Evolutionary conservation across 2,797 vertebrate species (phyloP), one percentile per base, ranked within the genome.

Genomic region (Neosalanx taihuensis): DNA sequence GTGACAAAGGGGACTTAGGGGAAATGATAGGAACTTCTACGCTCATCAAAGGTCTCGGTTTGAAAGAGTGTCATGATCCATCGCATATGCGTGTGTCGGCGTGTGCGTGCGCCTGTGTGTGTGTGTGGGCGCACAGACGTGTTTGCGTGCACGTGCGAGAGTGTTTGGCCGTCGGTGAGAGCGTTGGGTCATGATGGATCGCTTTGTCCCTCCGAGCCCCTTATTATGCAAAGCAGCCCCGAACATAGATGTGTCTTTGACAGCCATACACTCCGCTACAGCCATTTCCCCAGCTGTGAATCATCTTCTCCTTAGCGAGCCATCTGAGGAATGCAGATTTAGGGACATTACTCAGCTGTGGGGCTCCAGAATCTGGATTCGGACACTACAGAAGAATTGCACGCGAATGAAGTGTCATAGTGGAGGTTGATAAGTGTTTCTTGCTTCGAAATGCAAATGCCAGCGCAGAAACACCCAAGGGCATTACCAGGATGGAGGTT

Each of bases 181-280:
- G 31, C 5, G 31, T 18, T 4, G 10, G 64, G 53, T 68, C 65
- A 77, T 85, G 79, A 80, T 85, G 29, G 66, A 57, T 67, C 66
- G n/a, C 41, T 23, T 18, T 5, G 10, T 68, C 66, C 66, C 66
- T 31, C 49, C 51, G 51, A 68, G 67, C 18, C 29, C 18, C 67
- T 37, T 53, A 35, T 35, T 23, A 68, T 58, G 51, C 53, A 57
- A n/a, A 33, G 51, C 30, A 51, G 31, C 66, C 51, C 56, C 6
- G 31, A 58, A 59, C 67, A 37, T n/a, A 69, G 56, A 69, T 37
- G 67, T 69, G 56, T 59, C 31, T 69, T 15, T 58, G 67, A 57
- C 51, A 35, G 53, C 46, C 30, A 23, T 57, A 68, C 20, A 20
- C 51, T n/a, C 31, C 7, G n/a, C 1, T 6, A 57, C 13, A 53